Evolutionary conservation across 2,113 vertebrate genomes (phyloP), one percentile per base, ranked within the genome.

Genomic region (Astur gentilis): DNA sequence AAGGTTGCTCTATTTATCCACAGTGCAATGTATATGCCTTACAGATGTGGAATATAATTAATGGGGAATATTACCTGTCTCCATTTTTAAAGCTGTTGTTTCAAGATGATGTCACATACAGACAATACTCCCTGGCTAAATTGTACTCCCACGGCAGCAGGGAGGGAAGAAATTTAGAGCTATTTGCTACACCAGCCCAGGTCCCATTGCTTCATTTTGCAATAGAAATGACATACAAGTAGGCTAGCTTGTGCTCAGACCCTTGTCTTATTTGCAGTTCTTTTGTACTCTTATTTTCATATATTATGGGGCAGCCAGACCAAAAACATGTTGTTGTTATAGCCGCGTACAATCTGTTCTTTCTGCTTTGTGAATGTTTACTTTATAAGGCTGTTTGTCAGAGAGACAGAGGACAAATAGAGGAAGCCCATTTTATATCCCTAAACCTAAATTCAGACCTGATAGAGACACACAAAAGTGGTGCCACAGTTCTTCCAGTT

Each of bases 31-130:
- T 87, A 60, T 83, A 87, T 75, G 26, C 27, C 83, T 89, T 79
- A 89, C 86, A 92, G 77, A 95, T 92, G 73, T 95, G 65, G 47
- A 78, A 86, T 49, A 64, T 75, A 84, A 93, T 89, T 94, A 95
- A 84, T 79, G 40, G 19, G 42, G 60, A 89, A 64, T 81, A 94
- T 75, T 92, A 97, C 89, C 90, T 93, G 50, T 75, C 79, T 88
- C 67, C 45, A 44, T n/a, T 67, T 87, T 81, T 78, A 65, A 90
- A 87, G 73, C 36, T 87, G 80, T 75, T 90, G 14, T 71, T 93
- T 81, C 65, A 67, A 94, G 83, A 90, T 95, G 81, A 95, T 89
- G 84, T 89, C 87, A 95, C 65, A 84, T 57, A 76, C 10, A 87
- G 72, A 70, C 52, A 89, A 61, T 71, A 87, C 3, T 89, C 52